phyloP scores from a whole-genome alignment of 30 jellyfish, hydroid and myxozoan species.

The Rhopilema esculentum region DNA sequence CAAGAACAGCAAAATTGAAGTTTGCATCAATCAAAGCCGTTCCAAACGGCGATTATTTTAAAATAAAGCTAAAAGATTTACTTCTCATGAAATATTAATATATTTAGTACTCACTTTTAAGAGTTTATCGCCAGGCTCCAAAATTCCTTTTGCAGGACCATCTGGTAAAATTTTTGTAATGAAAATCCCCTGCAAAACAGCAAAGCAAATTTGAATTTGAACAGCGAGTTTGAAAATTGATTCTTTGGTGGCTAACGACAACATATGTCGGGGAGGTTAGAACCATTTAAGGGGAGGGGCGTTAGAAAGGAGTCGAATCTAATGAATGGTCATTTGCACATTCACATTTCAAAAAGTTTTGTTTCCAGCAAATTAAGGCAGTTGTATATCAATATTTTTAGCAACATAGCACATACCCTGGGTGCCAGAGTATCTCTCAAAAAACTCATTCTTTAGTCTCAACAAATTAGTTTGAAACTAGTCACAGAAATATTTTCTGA shows the following conservation, averaged over 20 bases:
- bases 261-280: too few relatives aligned
- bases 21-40: not conserved
- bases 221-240: not conserved
- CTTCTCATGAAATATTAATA: not conserved
- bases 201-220: not conserved
- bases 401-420: too few relatives aligned
- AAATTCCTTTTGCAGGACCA: conserved; percentile 90
- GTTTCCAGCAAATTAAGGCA: too few relatives aligned
- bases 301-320: too few relatives aligned
- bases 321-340: too few relatives aligned
- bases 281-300: too few relatives aligned
- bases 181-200: conserved; percentile 80
- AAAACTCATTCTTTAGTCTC: too few relatives aligned
- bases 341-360: too few relatives aligned
- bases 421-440: too few relatives aligned
- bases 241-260: not conserved
- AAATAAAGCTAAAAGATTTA: not conserved
- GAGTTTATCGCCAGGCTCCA: conserved; percentile 93
- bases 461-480: too few relatives aligned
- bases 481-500: too few relatives aligned
- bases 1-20: not conserved
- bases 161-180: conserved; percentile 91
- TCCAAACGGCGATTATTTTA: not conserved
- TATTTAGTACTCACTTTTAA: conserved; percentile 68
- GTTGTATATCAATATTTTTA: too few relatives aligned